Evolutionary conservation across 1,140 invertebrate genomes (phyloP).

Genomic region (Conopomorpha cramerella): DNA sequence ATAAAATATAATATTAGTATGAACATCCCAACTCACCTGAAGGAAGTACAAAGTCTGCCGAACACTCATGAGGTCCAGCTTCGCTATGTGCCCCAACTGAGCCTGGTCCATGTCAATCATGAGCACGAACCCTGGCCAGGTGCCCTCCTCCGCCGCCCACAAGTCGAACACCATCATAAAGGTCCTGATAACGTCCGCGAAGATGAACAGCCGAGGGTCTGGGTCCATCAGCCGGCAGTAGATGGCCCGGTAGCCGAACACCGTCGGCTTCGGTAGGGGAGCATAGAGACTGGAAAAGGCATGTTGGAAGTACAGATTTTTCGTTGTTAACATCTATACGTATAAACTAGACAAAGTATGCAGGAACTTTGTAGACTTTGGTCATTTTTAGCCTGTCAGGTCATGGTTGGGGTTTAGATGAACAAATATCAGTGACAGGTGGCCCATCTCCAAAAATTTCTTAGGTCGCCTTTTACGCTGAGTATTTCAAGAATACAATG

Average conservation of each 20-base stretch:
- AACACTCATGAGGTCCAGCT: constrained; percentile 55
- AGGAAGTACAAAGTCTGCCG: constrained; percentile 66
- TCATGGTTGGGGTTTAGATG: no score
- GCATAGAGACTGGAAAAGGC: background rate
- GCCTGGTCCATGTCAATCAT: constrained; percentile 61
- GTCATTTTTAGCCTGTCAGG: no score
- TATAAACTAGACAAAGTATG: no score
- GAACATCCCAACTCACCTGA: constrained; percentile 44
- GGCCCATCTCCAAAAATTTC: no score
- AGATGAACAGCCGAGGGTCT: constrained; percentile 61
- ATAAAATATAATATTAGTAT: constrained; percentile 22
- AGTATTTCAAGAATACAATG: no score
- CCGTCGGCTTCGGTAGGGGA: background rate
- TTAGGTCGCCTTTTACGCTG: no score
- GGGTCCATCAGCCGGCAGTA: constrained; percentile 39
- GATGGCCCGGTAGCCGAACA: background rate
- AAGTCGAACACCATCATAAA: constrained; percentile 54
- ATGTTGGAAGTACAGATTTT: no score
- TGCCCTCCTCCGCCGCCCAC: constrained; percentile 34
- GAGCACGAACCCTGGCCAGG: constrained; percentile 39
- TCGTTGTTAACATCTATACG: no score
- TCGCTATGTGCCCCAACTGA: constrained; percentile 59
- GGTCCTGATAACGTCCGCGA: constrained; percentile 36
- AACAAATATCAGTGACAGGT: no score
- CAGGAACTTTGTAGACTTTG: no score